Evolutionary conservation across 2,888 invertebrate genomes (phyloP).

Genomic region (Emmelina monodactyla): DNA sequence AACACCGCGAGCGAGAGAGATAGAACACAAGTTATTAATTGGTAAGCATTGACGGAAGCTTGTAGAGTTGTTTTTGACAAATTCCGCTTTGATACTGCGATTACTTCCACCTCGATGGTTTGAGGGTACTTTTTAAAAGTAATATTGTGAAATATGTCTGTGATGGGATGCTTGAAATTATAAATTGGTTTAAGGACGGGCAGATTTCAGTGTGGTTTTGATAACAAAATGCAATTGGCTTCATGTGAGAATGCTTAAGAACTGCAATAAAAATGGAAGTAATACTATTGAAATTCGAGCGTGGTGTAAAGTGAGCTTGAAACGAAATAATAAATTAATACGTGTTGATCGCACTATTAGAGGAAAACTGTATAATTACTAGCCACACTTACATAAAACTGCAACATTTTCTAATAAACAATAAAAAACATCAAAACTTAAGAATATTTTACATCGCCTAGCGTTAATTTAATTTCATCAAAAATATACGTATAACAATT

Average conservation of each 20-base stretch:
- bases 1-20: slow-evolving; percentile 25
- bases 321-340: too few species aligned
- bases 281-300: too few species aligned
- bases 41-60: slow-evolving; percentile 63
- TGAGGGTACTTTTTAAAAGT: slow-evolving; percentile 22
- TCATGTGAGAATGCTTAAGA: too few species aligned
- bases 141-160: slow-evolving; percentile 29
- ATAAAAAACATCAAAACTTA: too few species aligned
- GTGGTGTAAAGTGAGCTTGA: too few species aligned
- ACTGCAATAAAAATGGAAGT: too few species aligned
- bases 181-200: slow-evolving; percentile 16
- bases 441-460: too few species aligned
- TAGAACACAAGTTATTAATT: slow-evolving; percentile 52
- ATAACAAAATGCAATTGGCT: too few species aligned
- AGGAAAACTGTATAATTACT: too few species aligned
- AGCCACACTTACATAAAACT: too few species aligned
- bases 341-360: too few species aligned
- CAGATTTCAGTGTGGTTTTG: slow-evolving; percentile 3
- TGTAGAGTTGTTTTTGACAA: slow-evolving; percentile 62
- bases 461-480: background rate
- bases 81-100: slow-evolving; percentile 63
- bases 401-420: too few species aligned
- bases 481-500: background rate
- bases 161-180: slow-evolving; percentile 23
- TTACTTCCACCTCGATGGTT: slow-evolving; percentile 60